A percentile compares a stretch with the other conserved stretches of the same genome.
phyloP scores from a whole-genome alignment of 2,888 invertebrate genomes.

The Sinohyriopsis cumingii region DNA sequence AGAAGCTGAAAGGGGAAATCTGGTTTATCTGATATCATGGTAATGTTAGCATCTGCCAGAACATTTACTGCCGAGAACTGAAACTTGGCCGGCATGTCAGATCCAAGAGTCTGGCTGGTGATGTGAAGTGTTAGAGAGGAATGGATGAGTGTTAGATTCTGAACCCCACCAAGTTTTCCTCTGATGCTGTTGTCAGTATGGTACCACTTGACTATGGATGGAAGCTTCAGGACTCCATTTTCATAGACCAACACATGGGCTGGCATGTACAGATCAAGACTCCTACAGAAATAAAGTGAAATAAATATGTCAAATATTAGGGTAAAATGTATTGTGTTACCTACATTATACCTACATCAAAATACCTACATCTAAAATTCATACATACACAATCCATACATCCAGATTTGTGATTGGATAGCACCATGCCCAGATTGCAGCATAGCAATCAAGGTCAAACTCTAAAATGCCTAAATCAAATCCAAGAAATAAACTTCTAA shows the following conservation, averaged over 20 bases:
- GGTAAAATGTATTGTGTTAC: too few species aligned
- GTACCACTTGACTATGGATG: constrained; percentile 36
- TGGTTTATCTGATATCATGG: constrained; percentile 20
- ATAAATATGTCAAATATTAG: too few species aligned
- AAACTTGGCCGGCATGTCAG: constrained; percentile 9
- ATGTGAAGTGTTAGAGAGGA: constrained; percentile 24
- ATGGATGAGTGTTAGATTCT: constrained; percentile 34
- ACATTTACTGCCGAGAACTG: constrained; percentile 25
- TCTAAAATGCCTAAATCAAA: too few species aligned
- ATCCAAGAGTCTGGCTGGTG: constrained; percentile 28
- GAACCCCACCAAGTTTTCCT: constrained; percentile 46
- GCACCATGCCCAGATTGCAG: too few species aligned
- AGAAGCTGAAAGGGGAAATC: constrained; percentile 16
- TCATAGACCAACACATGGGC: constrained; percentile 38
- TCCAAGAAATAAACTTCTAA: too few species aligned
- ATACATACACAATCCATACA: too few species aligned
- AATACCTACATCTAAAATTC: too few species aligned
- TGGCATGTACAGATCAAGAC: constrained; percentile 42
- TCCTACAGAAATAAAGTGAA: constrained; percentile 8
- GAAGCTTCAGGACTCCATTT: constrained; percentile 32
- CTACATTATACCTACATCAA: too few species aligned
- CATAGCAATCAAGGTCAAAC: too few species aligned
- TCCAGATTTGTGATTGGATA: too few species aligned
- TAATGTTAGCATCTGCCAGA: constrained; percentile 21
- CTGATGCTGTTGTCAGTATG: constrained; percentile 34